A percentile compares a stretch with the other conserved stretches of the same genome.
Evolutionary conservation across 2,888 invertebrate species (phyloP).

Genomic region (Monoplex corrugatus): DNA sequence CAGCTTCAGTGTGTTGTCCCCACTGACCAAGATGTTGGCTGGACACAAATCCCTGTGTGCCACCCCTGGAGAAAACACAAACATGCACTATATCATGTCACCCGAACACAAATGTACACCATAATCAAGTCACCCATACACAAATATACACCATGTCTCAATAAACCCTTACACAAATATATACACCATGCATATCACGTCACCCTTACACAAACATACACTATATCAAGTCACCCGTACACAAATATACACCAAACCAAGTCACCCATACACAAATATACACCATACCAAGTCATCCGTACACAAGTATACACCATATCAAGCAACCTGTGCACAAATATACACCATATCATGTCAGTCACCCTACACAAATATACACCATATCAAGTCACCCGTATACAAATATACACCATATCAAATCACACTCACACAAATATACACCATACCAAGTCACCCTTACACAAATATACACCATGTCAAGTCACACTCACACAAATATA

Average conservation of each 20-base stretch:
- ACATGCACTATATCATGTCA: conserved; percentile 14
- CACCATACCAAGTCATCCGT: conserved; percentile 39
- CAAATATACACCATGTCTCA: conserved; percentile 29
- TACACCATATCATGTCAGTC: too few relatives aligned
- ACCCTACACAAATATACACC: too few relatives aligned
- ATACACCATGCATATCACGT: not conserved
- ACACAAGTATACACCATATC: not conserved
- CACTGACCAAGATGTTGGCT: conserved; percentile 73
- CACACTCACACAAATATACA: too few relatives aligned
- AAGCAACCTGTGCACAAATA: too few relatives aligned
- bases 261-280: conserved; percentile 46
- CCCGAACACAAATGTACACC: conserved; percentile 11
- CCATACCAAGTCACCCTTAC: too few relatives aligned
- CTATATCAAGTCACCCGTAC: not conserved
- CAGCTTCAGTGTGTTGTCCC: conserved; percentile 71
- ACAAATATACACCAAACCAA: too few relatives aligned
- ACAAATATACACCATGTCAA: too few relatives aligned
- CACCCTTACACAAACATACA: conserved; percentile 35
- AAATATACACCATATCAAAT: too few relatives aligned
- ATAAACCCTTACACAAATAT: conserved; percentile 14
- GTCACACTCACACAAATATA: too few relatives aligned
- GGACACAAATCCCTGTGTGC: conserved; percentile 72
- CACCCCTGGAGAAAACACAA: conserved; percentile 42
- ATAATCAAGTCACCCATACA: not conserved
- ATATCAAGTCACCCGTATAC: too few relatives aligned